phyloP scores from a whole-genome alignment of 2,888 invertebrate species.

The Drymonia ruficornis region DNA sequence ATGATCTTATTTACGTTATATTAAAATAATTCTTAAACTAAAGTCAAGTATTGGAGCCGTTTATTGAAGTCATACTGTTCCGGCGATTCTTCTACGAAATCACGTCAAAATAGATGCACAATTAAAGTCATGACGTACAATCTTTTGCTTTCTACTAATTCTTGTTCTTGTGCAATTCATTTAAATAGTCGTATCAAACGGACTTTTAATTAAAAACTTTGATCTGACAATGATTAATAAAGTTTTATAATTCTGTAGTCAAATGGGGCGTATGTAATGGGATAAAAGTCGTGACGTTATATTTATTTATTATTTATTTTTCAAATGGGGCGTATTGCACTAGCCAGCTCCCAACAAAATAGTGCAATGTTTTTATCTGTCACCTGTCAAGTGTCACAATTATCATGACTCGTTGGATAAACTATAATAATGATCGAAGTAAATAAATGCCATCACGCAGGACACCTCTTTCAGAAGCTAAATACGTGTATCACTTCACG shows the following conservation, averaged over 20 bases:
- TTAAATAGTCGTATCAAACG: background rate
- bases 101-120: conserved; percentile 1
- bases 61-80: background rate
- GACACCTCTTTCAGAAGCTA: no score
- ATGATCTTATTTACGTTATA: conserved; percentile 4
- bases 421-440: no score
- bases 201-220: background rate
- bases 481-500: background rate
- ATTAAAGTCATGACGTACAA: background rate
- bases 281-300: no score
- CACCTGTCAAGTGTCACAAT: no score
- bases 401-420: no score
- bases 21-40: conserved; percentile 19
- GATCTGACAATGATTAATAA: background rate
- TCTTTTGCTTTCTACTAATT: background rate
- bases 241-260: no score
- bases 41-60: conserved; percentile 13
- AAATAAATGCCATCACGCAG: no score
- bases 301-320: no score
- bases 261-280: no score
- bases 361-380: no score
- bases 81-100: background rate
- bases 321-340: no score
- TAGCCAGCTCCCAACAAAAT: no score
- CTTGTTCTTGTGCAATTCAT: background rate